Percentiles rank a stretch among this genome's conserved stretches.
Conservation (phyloP, 1,140 invertebrate genomes). For the Bicyclus anynana region DNA sequence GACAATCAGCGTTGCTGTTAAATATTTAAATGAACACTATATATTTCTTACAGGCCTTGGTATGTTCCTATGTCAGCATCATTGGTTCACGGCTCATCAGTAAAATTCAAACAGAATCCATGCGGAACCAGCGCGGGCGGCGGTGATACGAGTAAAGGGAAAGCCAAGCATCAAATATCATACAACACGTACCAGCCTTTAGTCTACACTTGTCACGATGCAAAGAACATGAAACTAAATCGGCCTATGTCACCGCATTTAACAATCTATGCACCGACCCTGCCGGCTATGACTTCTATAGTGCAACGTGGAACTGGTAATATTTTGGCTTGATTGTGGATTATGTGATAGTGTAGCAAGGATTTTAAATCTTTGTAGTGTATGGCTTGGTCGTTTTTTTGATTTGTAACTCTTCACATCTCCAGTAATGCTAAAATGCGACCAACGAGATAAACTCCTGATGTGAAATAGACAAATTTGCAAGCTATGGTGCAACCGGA, state of each 20-base stretch:
- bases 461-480: too few species aligned
- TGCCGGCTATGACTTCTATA: slow-evolving; percentile 88
- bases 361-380: too few species aligned
- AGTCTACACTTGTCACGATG: slow-evolving; percentile 45
- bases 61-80: not conserved
- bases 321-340: too few species aligned
- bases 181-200: slow-evolving; percentile 38
- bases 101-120: not conserved
- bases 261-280: slow-evolving; percentile 87
- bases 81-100: not conserved
- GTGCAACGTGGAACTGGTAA: slow-evolving; percentile 87
- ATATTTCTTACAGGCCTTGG: not conserved
- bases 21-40: too few species aligned
- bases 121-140: not conserved
- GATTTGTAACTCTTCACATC: too few species aligned
- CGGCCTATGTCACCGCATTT: slow-evolving; percentile 92
- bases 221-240: slow-evolving; percentile 62
- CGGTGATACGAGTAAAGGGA: not conserved
- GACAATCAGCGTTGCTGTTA: too few species aligned
- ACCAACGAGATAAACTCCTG: too few species aligned
- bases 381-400: too few species aligned
- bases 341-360: too few species aligned
- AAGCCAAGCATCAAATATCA: slow-evolving; percentile 30
- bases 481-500: too few species aligned
- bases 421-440: too few species aligned